Evolutionary conservation across 2,113 vertebrate genomes (phyloP).

Genomic region (Romanogobio albipinnatus): DNA sequence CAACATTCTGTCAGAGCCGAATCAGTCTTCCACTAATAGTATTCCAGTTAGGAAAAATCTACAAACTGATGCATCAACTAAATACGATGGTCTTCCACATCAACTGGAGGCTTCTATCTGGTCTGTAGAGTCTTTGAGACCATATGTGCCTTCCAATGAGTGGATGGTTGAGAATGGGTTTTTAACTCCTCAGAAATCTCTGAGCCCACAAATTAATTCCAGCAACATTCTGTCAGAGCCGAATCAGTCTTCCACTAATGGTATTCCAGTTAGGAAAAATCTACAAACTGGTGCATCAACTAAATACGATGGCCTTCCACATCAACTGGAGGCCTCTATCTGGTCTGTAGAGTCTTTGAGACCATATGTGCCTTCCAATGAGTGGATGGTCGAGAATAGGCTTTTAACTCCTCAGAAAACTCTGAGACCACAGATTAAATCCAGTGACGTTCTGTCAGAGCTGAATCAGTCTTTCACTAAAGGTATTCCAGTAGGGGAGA

Average conservation of each 20-base stretch:
- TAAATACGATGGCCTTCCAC: constrained; percentile 54
- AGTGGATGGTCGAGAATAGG: constrained; percentile 53
- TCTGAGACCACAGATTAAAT: background rate
- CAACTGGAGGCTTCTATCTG: constrained; percentile 71
- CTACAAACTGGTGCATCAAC: background rate
- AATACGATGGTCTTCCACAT: constrained; percentile 54
- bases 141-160: constrained; percentile 59
- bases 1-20: background rate
- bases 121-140: constrained; percentile 69
- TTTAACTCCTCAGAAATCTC: constrained; percentile 23
- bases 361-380: constrained; percentile 60
- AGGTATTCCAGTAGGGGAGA: background rate
- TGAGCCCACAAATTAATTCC: background rate
- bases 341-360: constrained; percentile 71
- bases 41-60: background rate
- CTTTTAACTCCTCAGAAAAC: constrained; percentile 24
- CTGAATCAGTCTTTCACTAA: background rate
- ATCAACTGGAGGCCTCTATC: constrained; percentile 67
- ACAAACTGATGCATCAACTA: background rate
- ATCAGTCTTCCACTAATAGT: background rate
- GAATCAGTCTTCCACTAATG: background rate
- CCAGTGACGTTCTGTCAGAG: background rate
- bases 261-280: background rate
- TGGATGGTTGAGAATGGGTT: constrained; percentile 51
- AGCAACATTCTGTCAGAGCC: background rate